Percentiles rank a stretch among this genome's conserved stretches.
Conservation (phyloP, 2,888 invertebrate species). For the Callosobruchus maculatus region DNA sequence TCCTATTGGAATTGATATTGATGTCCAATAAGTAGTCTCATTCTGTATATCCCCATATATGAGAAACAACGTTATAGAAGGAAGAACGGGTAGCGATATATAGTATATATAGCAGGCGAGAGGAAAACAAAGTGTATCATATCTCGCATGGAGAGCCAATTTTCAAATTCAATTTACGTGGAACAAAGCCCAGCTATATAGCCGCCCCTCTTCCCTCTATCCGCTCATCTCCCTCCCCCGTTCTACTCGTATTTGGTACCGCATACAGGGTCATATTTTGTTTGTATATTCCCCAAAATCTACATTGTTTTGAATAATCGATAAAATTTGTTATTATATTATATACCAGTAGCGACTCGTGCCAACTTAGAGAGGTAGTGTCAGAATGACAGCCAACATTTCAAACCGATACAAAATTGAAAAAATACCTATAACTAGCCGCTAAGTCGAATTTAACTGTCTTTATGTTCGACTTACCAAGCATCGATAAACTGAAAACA, state of each 20-base stretch:
- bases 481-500: no score
- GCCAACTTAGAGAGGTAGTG: no score
- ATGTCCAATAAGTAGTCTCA: not conserved
- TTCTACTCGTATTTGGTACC: not conserved
- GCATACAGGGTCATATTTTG: not conserved
- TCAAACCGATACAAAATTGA: no score
- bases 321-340: no score
- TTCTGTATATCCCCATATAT: not conserved
- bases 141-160: constrained; percentile 42
- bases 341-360: no score
- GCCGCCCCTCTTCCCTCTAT: not conserved
- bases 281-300: no score
- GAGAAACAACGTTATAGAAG: not conserved
- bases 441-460: no score
- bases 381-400: no score
- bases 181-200: constrained; percentile 36
- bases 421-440: no score
- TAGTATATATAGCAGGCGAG: not conserved
- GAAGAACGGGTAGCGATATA: not conserved
- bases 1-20: not conserved
- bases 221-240: not conserved
- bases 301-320: no score
- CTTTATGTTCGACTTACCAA: no score
- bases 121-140: constrained; percentile 14
- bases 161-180: constrained; percentile 50